Percentiles rank a stretch among this genome's conserved stretches.
phyloP scores from a whole-genome alignment of 2,888 invertebrate genomes.

The Parnassius glacialis region DNA sequence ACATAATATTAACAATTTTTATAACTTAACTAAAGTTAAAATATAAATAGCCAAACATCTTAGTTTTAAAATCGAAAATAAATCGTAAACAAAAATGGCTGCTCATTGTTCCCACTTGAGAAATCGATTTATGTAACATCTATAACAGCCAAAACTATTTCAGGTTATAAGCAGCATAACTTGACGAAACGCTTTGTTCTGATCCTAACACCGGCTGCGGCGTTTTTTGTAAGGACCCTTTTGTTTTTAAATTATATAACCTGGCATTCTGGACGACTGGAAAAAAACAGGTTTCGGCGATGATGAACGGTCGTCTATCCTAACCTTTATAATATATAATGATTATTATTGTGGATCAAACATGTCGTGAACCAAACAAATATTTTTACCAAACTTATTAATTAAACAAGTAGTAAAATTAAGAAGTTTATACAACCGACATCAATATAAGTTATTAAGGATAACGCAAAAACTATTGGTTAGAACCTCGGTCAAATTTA shows the following conservation, averaged over 20 bases:
- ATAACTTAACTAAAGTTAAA: neutral
- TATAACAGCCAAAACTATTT: constrained; percentile 61
- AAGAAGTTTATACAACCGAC: too few species aligned
- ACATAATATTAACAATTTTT: neutral
- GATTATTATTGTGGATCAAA: too few species aligned
- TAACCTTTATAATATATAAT: constrained; percentile 1
- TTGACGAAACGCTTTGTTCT: constrained; percentile 66
- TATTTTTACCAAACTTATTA: too few species aligned
- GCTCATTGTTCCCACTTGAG: constrained; percentile 66
- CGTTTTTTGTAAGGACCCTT: constrained; percentile 59
- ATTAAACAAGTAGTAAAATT: too few species aligned
- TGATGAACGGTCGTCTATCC: constrained; percentile 50
- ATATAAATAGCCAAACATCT: neutral
- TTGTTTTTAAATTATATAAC: constrained; percentile 75
- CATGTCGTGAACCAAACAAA: too few species aligned
- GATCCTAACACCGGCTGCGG: constrained; percentile 56
- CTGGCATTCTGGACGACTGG: constrained; percentile 50
- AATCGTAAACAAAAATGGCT: constrained; percentile 46
- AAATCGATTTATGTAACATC: constrained; percentile 73
- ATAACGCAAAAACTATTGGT: too few species aligned
- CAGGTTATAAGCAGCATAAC: constrained; percentile 58
- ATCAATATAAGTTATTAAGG: too few species aligned
- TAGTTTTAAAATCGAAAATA: constrained; percentile 29
- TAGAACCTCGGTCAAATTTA: too few species aligned
- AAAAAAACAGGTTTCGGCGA: constrained; percentile 51